Conservation (phyloP, 2,888 invertebrate species). For the Eulithis prunata region DNA sequence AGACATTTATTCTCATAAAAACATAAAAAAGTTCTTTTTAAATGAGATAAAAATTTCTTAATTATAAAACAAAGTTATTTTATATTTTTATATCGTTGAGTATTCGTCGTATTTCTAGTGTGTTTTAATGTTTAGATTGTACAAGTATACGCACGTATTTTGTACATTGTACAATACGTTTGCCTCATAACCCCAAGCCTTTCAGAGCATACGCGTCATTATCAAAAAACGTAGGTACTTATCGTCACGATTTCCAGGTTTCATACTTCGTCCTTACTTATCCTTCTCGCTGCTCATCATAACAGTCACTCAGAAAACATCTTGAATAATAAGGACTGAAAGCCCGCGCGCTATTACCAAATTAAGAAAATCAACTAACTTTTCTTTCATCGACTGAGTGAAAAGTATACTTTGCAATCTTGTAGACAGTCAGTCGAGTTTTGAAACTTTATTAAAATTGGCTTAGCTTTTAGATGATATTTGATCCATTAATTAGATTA, state of each 20-base stretch:
- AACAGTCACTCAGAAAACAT: neutral
- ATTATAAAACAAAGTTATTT: too few relatives aligned
- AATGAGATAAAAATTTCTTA: too few relatives aligned
- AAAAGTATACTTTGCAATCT: constrained; percentile 61
- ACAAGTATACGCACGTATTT: too few relatives aligned
- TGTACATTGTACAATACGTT: neutral
- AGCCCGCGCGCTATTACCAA: constrained; percentile 3
- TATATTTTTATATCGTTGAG: too few relatives aligned
- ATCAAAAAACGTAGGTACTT: neutral
- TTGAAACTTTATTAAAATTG: constrained; percentile 58
- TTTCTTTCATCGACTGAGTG: constrained; percentile 41
- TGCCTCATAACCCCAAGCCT: neutral
- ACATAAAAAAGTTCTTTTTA: too few relatives aligned
- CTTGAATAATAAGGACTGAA: neutral
- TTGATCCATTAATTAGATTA: constrained; percentile 55
- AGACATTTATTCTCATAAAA: too few relatives aligned
- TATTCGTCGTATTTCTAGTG: too few relatives aligned
- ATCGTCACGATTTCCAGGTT: too few relatives aligned
- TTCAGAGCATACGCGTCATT: neutral
- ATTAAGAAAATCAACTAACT: constrained; percentile 19
- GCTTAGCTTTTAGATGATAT: constrained; percentile 42
- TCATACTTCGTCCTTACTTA: too few relatives aligned
- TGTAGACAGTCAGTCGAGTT: constrained; percentile 48
- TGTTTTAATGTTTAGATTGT: too few relatives aligned
- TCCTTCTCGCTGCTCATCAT: neutral